These are phyloP conservation scores for Hetaerina americana DNA, from an alignment of 1,140 invertebrate genomes.

Conservation along the genomic window DNA sequence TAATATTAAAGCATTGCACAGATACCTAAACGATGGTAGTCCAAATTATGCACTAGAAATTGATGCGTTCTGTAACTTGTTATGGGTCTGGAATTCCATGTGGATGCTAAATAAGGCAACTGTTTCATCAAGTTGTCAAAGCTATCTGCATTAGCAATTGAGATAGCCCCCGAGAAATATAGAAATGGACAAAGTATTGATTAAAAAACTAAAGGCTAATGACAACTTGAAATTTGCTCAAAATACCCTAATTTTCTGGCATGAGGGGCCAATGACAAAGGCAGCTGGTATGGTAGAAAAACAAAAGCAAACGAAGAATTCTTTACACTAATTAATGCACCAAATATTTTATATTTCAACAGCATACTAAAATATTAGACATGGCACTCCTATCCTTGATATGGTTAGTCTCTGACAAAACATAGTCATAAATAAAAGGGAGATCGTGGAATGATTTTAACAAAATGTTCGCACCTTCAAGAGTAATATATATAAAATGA, in stretches of 20 bases:
- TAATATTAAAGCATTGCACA: background rate
- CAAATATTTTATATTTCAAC: too few species aligned
- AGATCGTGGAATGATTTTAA: background rate
- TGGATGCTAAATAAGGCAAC: background rate
- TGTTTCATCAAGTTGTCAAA: background rate
- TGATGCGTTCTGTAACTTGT: background rate
- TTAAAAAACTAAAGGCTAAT: too few species aligned
- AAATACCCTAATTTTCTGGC: too few species aligned
- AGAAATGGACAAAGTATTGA: background rate
- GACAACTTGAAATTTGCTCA: too few species aligned
- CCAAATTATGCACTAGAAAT: background rate
- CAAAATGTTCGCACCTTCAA: too few species aligned
- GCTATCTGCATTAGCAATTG: background rate
- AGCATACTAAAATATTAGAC: background rate
- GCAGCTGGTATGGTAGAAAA: too few species aligned
- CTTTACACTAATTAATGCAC: too few species aligned
- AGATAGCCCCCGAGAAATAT: background rate
- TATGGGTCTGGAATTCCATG: background rate
- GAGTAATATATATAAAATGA: too few species aligned
- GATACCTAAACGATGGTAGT: background rate
- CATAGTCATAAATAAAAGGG: background rate
- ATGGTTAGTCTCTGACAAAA: background rate
- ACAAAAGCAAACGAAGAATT: too few species aligned
- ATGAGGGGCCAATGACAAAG: too few species aligned
- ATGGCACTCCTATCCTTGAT: background rate